Conservation (phyloP, 2,113 vertebrate species). For the rabbit (Oryctolagus cuniculus) region mOryCun1.1 NC_091434.1:134207001-134207500, state of each 20-base stretch:
- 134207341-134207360: neutral
- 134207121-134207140: neutral
- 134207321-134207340: neutral
- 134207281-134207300: neutral
- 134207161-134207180: neutral
- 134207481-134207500: neutral
- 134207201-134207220: neutral
- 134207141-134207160: neutral
- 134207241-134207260: neutral
- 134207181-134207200: neutral
- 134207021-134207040: neutral
- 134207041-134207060: neutral
- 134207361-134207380: neutral
- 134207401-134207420: neutral
- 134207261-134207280: neutral
- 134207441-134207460: neutral
- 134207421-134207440: neutral
- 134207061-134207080: neutral
- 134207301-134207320: neutral
- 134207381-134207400: neutral
- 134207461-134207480: neutral
- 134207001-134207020: accelerated
- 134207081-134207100: neutral
- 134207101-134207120: neutral
- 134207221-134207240: neutral